Base-by-base conservation (phyloP, 1,140 invertebrate species). In the Pachypsylla venusta region DNA sequence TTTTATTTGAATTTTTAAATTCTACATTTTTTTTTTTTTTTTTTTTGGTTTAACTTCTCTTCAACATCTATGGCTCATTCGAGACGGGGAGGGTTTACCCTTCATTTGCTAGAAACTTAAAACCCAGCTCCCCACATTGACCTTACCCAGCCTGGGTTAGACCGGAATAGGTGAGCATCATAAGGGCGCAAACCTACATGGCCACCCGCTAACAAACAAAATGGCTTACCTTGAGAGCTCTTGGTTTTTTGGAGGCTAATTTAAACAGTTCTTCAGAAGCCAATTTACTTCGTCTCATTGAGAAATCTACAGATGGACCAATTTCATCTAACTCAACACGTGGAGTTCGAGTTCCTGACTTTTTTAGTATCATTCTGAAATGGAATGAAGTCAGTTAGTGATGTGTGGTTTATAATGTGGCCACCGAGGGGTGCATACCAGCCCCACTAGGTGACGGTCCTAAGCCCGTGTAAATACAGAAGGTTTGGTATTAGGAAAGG, bases 301-400 rank as follows among this genome's bases (percentile, higher is more conserved):
- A 76, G 42, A 98, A 84, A 73, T 98, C 89, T 62, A 93, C 78
- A n/a, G 84, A 83, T 48, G 96, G 96, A 27, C 93, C 93, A 65
- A 96, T 93, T 78, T 97, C 93, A 69, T 87, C 82, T 16, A 98
- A 73, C 75, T 98, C 94, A 61, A 96, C 82, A 63, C 87, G 78
- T 5, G 95, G 94, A 60, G 81, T 86, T 68, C 80, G 81, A 58
- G 80, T 80, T 0, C 92, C 90, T 62, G 92, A 94, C 71, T 98
- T 98, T 70, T 96, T 96, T 10, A 98, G 67, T 53, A 80, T 61
- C 57, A 93, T 81, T 74, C 88, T 93, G 62, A 14, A 69, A 65
- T n/a, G n/a, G n/a, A 35, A n/a, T n/a, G n/a, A n/a, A n/a, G n/a
- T n/a, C n/a, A n/a, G n/a, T n/a, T n/a, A n/a, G n/a, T n/a, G n/a